phyloP scores from a whole-genome alignment of 2,113 vertebrate species.

The Chloebia gouldiae region DNA sequence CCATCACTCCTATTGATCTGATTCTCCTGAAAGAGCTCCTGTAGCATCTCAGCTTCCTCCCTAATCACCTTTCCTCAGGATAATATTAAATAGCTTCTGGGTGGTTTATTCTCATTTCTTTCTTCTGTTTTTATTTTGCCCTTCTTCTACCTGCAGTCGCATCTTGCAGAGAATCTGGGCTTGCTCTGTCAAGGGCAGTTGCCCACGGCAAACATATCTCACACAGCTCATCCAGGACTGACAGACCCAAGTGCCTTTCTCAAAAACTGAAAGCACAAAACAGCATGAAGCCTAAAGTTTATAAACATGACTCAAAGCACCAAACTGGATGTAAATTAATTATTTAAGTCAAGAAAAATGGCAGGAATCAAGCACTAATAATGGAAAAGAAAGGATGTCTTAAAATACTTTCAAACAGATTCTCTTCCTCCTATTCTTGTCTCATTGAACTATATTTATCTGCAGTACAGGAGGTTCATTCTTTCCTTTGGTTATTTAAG shows the following conservation, averaged over 20 bases:
- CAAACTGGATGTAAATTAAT: constrained; percentile 1
- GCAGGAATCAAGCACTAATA: not conserved
- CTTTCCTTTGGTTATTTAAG: constrained; percentile 38
- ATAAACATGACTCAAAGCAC: not conserved
- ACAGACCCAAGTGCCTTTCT: not conserved
- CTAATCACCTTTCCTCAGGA: not conserved
- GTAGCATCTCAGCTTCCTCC: not conserved
- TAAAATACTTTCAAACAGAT: constrained; percentile 34
- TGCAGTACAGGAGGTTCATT: not conserved
- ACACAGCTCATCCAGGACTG: not conserved
- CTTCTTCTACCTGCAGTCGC: not conserved
- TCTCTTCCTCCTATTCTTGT: constrained; percentile 33
- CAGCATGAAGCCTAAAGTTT: not conserved
- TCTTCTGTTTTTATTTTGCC: not conserved
- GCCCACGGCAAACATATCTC: not conserved
- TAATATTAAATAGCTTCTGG: not conserved
- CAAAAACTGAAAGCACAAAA: not conserved
- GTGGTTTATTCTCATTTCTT: not conserved
- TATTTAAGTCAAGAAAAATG: constrained; percentile 44
- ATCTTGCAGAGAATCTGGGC: not conserved
- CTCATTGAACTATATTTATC: constrained; percentile 48
- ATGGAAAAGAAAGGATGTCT: not conserved
- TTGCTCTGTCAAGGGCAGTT: not conserved
- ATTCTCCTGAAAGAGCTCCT: not conserved
- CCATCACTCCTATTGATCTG: not conserved